phyloP scores from a whole-genome alignment of 2,113 vertebrate species.

The Perca flavescens region DNA sequence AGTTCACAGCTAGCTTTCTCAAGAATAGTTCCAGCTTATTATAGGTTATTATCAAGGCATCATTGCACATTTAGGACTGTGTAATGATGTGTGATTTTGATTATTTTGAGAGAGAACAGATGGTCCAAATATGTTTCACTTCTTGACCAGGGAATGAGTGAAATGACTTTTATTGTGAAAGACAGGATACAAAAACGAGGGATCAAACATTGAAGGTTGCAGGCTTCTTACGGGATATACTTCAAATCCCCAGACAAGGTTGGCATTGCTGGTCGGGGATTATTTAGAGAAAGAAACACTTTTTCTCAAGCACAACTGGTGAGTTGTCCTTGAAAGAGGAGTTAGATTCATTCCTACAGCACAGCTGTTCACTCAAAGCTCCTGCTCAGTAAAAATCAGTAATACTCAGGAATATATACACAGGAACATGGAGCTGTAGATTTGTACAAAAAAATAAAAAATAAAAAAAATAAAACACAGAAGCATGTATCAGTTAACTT shows the following conservation, averaged over 20 bases:
- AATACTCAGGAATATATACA: neutral
- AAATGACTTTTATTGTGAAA: constrained; percentile 11
- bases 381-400: neutral
- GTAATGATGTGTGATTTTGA: neutral
- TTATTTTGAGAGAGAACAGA: constrained; percentile 9
- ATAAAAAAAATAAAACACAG: too few species aligned
- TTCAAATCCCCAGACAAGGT: constrained; percentile 18
- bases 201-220: constrained; percentile 3
- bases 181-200: constrained; percentile 5
- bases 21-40: neutral
- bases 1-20: neutral
- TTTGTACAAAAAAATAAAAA: neutral
- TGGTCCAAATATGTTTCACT: constrained; percentile 5
- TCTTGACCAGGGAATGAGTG: neutral
- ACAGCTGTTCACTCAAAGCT: constrained; percentile 11
- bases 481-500: constrained; percentile 23
- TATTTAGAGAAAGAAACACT: constrained; percentile 18
- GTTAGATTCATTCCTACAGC: neutral
- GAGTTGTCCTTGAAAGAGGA: constrained; percentile 31
- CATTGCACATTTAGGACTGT: neutral
- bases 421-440: neutral
- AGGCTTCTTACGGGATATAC: constrained; percentile 4
- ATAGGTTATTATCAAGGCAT: neutral
- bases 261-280: neutral
- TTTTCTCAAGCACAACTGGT: neutral